Conservation (phyloP, 2,113 vertebrate genomes). For the Hyperopisus bebe region DNA sequence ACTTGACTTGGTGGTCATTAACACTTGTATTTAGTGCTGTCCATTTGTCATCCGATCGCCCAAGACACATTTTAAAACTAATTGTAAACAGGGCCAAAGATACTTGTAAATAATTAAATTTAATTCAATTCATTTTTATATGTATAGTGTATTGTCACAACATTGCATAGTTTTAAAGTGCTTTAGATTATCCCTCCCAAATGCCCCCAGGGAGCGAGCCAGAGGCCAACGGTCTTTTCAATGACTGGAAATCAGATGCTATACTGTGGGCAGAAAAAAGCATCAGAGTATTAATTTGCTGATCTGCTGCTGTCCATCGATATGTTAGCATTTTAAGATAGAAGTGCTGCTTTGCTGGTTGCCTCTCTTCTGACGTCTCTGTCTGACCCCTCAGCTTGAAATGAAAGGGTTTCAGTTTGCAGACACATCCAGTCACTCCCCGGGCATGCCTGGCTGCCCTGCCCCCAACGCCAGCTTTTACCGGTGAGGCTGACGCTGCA, state of each 20-base stretch:
- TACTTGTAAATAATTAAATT: neutral
- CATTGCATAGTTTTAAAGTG: neutral
- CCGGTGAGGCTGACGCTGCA: neutral
- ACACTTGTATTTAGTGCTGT: neutral
- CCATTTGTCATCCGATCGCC: neutral
- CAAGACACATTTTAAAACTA: neutral
- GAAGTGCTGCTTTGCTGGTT: neutral
- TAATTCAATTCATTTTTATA: neutral
- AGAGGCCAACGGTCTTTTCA: neutral
- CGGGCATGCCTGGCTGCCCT: constrained; percentile 64
- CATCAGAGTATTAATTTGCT: neutral
- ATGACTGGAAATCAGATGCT: neutral
- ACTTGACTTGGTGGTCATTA: neutral
- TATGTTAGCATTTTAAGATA: neutral
- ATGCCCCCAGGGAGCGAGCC: neutral
- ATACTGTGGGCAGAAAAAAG: neutral
- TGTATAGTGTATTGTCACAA: neutral
- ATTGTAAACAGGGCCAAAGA: neutral
- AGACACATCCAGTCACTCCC: constrained; percentile 82
- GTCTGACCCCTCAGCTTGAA: constrained; percentile 85
- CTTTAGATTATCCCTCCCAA: neutral
- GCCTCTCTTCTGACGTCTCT: neutral
- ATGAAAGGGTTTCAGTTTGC: constrained; percentile 95
- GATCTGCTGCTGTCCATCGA: neutral
- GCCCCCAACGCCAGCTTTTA: neutral